A percentile compares a stretch with the other conserved stretches of the same genome.
Conservation (phyloP, 2,113 vertebrate genomes). For the Chloebia gouldiae region DNA sequence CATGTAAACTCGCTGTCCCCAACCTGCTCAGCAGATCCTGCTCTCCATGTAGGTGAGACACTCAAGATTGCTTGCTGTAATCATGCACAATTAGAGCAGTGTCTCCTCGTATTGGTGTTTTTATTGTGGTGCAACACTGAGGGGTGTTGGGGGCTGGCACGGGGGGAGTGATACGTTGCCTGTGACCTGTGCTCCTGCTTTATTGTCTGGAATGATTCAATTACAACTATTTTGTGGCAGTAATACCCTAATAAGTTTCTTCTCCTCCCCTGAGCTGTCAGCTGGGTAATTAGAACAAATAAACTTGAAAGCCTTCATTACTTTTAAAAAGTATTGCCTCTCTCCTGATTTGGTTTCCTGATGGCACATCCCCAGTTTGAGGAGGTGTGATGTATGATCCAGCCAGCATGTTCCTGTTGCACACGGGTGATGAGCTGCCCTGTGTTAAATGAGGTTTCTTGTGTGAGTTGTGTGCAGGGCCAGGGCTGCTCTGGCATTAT, state of each 20-base stretch:
- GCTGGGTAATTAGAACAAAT: constrained; percentile 37
- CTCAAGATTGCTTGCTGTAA: not conserved
- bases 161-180: fast-evolving
- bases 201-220: constrained; percentile 19
- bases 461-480: not conserved
- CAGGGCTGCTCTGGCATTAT: not conserved
- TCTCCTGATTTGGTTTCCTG: not conserved
- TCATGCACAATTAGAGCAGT: not conserved
- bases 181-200: not conserved
- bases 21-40: not conserved
- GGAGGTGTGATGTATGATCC: not conserved
- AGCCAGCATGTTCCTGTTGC: fast-evolving
- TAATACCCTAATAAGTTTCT: not conserved
- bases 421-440: fast-evolving
- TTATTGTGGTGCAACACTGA: not conserved
- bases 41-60: not conserved
- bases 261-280: not conserved
- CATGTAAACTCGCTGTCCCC: not conserved
- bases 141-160: fast-evolving
- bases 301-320: constrained; percentile 5
- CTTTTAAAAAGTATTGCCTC: not conserved
- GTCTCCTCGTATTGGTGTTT: not conserved
- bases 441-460: not conserved
- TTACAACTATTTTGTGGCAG: not conserved
- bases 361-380: not conserved